Evolutionary conservation across 2,113 vertebrate genomes (phyloP), one percentile per base, ranked within the genome.

Genomic region (Melanerpes formicivorus): DNA sequence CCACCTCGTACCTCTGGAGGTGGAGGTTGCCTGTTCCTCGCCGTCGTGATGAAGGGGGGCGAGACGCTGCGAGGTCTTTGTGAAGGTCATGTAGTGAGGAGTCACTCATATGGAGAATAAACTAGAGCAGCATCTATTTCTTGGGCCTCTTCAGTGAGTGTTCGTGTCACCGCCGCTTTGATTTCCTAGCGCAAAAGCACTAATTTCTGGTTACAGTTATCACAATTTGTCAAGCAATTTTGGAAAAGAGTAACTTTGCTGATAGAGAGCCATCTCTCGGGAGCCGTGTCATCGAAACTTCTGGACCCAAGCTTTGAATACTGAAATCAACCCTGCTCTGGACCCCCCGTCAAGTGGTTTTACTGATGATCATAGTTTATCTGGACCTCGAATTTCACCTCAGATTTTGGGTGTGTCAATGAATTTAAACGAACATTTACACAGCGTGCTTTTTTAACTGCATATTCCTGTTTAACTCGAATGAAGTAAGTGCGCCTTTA

Each of bases 81-180:
- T 10, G 76, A 67, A 83, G 94, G 91, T 85, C 69, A 22, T 3
- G 3, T 26, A 21, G 63, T 0, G 18, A 40, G 50, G 7, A 27
- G 34, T 6, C 2, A 3, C 21, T 64, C n/a, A 2, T 2, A 12
- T 0, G 15, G 40, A n/a, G 32, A 6, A 29, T 7, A 19, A 73
- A 63, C 2, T 25, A 4, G 14, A 59, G 1, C 3, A 4, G 1
- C 6, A 1, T 40, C n/a, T 30, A 5, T 56, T 42, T 73, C 18
- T 10, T 56, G 56, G 65, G 19, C 5, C 14, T 72, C 44, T n/a
- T 14, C 10, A 0, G 27, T 11, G 25, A 3, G 11, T 9, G 0
- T 27, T 10, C 3, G 6, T 5, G 65, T 27, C 17, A 4, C 23
- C 2, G 0, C 17, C 6, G 46, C 16, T 14, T 4, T 15, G 21